Conservation (phyloP, 2,113 vertebrate species). For the Pampusana beccarii region DNA sequence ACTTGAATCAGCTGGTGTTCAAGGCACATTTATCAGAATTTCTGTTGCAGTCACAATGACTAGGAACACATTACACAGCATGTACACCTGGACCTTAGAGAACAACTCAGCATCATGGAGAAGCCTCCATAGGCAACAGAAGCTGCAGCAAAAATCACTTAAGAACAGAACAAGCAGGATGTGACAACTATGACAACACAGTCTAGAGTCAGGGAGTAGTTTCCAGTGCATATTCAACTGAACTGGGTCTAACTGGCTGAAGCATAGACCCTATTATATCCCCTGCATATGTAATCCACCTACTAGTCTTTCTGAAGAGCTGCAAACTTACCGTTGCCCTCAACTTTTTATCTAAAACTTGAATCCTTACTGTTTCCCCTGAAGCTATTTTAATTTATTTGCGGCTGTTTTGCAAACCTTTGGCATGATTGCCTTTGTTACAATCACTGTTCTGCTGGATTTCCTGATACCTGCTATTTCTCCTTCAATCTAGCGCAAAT, state of each 20-base stretch:
- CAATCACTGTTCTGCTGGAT: neutral
- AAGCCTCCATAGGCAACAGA: neutral
- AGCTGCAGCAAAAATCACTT: neutral
- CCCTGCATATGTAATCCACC: neutral
- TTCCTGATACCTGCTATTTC: neutral
- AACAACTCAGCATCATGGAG: neutral
- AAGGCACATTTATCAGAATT: constrained; percentile 1
- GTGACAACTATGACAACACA: neutral
- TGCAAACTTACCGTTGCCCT: neutral
- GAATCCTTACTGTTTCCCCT: neutral
- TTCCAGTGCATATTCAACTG: neutral
- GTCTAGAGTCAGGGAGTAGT: neutral
- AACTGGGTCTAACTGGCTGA: neutral
- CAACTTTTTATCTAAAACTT: neutral
- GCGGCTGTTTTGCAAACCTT: neutral
- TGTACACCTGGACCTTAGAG: neutral
- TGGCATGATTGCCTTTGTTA: neutral
- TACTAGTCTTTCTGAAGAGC: neutral
- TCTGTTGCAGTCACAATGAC: neutral
- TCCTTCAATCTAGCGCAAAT: neutral
- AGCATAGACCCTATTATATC: neutral
- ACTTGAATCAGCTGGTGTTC: neutral
- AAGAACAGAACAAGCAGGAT: neutral
- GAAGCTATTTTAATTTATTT: neutral
- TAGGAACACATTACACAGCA: neutral